phyloP scores from a whole-genome alignment of 2,113 vertebrate species.

The Crotalus tigris region DNA sequence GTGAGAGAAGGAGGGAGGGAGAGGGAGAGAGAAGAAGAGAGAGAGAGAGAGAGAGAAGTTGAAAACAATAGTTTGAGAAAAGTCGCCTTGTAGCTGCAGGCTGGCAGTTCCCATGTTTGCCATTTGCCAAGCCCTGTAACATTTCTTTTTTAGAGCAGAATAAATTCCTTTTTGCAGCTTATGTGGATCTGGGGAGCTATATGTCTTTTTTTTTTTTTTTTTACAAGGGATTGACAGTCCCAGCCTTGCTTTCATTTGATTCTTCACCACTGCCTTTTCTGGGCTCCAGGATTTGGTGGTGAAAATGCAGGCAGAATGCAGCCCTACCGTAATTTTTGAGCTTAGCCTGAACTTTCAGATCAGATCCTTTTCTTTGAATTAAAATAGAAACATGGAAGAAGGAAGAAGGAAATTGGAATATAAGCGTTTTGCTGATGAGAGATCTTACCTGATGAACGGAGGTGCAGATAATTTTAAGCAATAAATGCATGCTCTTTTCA shows the following conservation, averaged over 20 bases:
- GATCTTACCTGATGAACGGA: background rate
- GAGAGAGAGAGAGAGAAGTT: background rate
- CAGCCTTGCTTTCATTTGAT: conserved; percentile 43
- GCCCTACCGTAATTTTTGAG: background rate
- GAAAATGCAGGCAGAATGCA: too few relatives aligned
- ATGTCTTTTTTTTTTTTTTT: conserved; percentile 42
- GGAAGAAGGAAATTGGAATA: background rate
- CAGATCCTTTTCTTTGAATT: background rate
- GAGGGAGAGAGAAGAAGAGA: too few relatives aligned
- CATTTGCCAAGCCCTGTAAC: conserved; percentile 12
- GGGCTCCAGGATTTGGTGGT: background rate
- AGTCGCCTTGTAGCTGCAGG: conserved; percentile 23
- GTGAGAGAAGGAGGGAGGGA: background rate
- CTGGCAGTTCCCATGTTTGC: conserved; percentile 45
- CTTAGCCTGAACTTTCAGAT: background rate
- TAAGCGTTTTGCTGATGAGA: background rate
- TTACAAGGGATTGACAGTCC: conserved; percentile 54
- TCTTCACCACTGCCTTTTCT: background rate
- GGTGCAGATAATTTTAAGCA: background rate
- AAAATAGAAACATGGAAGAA: background rate
- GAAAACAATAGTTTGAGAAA: conserved; percentile 54
- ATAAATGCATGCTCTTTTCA: background rate
- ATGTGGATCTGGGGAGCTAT: conserved; percentile 45
- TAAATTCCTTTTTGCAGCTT: conserved; percentile 58
- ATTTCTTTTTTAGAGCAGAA: conserved; percentile 53